These are phyloP conservation scores for Homalodisca vitripennis DNA, from an alignment of 1,140 invertebrate genomes.

Conservation along the genomic window DNA sequence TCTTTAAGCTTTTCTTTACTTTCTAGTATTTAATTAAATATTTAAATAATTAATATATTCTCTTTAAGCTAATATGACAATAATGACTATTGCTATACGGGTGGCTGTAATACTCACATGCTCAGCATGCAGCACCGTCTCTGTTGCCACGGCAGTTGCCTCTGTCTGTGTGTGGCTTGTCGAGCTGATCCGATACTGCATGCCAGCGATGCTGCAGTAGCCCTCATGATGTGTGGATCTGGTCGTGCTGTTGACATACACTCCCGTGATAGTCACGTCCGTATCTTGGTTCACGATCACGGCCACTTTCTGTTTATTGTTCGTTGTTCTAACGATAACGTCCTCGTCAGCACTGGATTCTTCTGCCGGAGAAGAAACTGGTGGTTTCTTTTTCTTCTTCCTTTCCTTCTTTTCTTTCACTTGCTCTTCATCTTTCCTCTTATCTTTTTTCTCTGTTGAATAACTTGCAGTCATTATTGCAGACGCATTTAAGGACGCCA, in stretches of 20 bases:
- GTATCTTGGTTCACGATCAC: constrained; percentile 79
- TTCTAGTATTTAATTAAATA: no score
- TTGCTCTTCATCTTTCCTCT: constrained; percentile 47
- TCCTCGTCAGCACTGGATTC: constrained; percentile 42
- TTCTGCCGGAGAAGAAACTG: constrained; percentile 42
- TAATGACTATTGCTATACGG: no score
- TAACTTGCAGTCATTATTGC: constrained; percentile 91
- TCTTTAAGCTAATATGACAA: no score
- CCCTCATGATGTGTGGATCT: constrained; percentile 74
- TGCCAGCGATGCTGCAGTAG: constrained; percentile 75
- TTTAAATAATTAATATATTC: no score
- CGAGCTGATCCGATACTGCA: constrained; percentile 78
- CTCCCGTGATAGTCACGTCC: constrained; percentile 81
- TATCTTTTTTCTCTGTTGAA: constrained; percentile 67
- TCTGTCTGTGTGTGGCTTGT: constrained; percentile 76
- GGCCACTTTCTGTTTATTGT: constrained; percentile 57
- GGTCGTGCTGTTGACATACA: constrained; percentile 71
- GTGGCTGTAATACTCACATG: constrained; percentile 37
- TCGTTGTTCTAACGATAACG: constrained; percentile 37
- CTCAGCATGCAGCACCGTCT: constrained; percentile 48
- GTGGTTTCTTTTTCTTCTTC: constrained; percentile 29
- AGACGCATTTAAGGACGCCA: constrained; percentile 90
- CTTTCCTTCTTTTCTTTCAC: constrained; percentile 30
- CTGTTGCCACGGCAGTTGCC: constrained; percentile 68
- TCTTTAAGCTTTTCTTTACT: no score